Percentiles rank a stretch among this genome's conserved stretches.
phyloP scores from a whole-genome alignment of 2,113 vertebrate species.

The Heterochromis multidens region DNA sequence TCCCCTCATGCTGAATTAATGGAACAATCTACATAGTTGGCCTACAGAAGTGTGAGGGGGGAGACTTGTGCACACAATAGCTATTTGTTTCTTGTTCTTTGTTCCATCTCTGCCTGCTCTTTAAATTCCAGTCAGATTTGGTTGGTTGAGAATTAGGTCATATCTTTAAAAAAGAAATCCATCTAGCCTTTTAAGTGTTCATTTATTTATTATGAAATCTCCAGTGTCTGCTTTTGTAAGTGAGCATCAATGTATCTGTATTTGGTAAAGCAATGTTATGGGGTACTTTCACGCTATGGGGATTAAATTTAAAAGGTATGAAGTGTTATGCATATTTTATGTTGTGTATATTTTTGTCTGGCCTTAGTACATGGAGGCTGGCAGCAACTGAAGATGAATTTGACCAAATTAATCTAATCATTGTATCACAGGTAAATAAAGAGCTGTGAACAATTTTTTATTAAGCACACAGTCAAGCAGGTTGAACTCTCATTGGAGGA shows the following conservation, averaged over 20 bases:
- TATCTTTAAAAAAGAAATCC: neutral
- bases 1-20: constrained; percentile 45
- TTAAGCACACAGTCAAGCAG: neutral
- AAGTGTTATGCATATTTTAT: neutral
- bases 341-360: neutral
- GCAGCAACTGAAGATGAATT: constrained; percentile 19
- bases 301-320: neutral
- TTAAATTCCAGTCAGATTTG: neutral
- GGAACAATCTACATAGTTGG: constrained; percentile 55
- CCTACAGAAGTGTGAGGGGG: constrained; percentile 6
- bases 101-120: constrained; percentile 7
- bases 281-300: neutral
- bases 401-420: constrained; percentile 26
- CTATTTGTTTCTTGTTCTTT: constrained; percentile 46
- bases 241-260: neutral
- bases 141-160: constrained; percentile 13
- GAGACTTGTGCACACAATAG: constrained; percentile 40
- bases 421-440: neutral
- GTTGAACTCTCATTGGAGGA: constrained; percentile 1
- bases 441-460: constrained; percentile 8
- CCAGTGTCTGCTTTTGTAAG: neutral
- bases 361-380: neutral
- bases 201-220: neutral
- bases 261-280: neutral
- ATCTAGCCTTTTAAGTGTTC: neutral